Evolutionary conservation across 2,797 vertebrate species (phyloP).

Genomic region (Vultur gryphus): DNA sequence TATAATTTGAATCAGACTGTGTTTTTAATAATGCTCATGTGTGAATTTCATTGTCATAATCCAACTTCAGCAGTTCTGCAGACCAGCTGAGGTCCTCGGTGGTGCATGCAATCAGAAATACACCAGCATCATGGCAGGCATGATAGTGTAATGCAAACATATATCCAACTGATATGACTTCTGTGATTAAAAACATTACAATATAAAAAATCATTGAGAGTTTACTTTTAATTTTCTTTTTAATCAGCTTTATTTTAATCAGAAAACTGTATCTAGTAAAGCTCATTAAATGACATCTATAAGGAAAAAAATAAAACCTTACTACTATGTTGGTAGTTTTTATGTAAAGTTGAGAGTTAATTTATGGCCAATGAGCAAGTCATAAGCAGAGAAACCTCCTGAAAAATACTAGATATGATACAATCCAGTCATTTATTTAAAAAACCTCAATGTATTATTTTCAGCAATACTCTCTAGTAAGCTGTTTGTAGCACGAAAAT

Average conservation of each 20-base stretch:
- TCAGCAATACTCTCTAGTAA: background rate
- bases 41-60: background rate
- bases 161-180: slow-evolving; percentile 26
- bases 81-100: background rate
- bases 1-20: background rate
- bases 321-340: slow-evolving; percentile 13
- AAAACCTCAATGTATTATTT: background rate
- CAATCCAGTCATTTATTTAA: background rate
- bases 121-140: background rate
- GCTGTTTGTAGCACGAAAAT: background rate
- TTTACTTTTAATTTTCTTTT: slow-evolving; percentile 77
- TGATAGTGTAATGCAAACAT: slow-evolving; percentile 16
- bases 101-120: background rate
- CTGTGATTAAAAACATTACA: slow-evolving; percentile 38
- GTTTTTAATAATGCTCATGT: background rate
- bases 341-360: background rate
- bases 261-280: slow-evolving; percentile 72
- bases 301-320: slow-evolving; percentile 37
- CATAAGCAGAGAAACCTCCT: background rate
- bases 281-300: slow-evolving; percentile 55
- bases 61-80: background rate
- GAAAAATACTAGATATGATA: background rate
- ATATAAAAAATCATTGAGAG: slow-evolving; percentile 52
- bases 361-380: background rate
- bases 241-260: slow-evolving; percentile 75